Evolutionary conservation across 2,888 invertebrate genomes (phyloP).

Genomic region (Ctenicera cuprea): DNA sequence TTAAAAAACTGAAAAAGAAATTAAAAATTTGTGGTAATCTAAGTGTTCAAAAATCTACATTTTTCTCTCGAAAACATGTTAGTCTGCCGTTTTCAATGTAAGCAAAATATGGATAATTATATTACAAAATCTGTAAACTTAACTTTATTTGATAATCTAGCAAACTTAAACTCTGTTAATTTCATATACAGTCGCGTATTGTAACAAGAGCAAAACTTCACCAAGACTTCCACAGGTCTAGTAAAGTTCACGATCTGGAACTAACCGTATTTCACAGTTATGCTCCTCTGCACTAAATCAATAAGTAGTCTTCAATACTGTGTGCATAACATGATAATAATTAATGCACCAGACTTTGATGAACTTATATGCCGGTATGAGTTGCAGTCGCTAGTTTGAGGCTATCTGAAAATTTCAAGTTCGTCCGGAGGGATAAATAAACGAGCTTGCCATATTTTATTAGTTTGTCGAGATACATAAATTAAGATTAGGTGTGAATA

Average conservation of each 20-base stretch:
- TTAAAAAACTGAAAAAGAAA: too few species aligned
- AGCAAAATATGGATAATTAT: background rate
- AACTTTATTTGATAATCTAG: background rate
- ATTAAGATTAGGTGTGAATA: too few species aligned
- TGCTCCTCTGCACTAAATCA: constrained; percentile 65
- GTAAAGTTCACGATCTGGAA: constrained; percentile 56
- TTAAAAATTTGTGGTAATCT: too few species aligned
- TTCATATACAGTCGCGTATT: constrained; percentile 7
- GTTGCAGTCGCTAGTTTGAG: background rate
- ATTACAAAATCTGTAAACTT: constrained; percentile 2
- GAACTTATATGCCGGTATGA: constrained; percentile 39
- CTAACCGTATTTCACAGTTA: constrained; percentile 60
- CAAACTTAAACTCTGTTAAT: constrained; percentile 12
- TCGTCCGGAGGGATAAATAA: too few species aligned
- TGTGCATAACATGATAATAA: constrained; percentile 58
- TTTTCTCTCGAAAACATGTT: too few species aligned
- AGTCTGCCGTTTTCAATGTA: too few species aligned
- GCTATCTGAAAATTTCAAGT: background rate
- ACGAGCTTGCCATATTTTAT: too few species aligned
- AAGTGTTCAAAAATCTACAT: too few species aligned
- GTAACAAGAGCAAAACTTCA: constrained; percentile 37
- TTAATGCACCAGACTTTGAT: constrained; percentile 60
- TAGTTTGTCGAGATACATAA: too few species aligned
- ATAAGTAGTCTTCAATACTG: constrained; percentile 65
- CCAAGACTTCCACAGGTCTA: constrained; percentile 44